These are phyloP conservation scores for Cataglyphis altisquamis DNA, from an alignment of 2,888 invertebrate species.

Conservation along the genomic window DNA sequence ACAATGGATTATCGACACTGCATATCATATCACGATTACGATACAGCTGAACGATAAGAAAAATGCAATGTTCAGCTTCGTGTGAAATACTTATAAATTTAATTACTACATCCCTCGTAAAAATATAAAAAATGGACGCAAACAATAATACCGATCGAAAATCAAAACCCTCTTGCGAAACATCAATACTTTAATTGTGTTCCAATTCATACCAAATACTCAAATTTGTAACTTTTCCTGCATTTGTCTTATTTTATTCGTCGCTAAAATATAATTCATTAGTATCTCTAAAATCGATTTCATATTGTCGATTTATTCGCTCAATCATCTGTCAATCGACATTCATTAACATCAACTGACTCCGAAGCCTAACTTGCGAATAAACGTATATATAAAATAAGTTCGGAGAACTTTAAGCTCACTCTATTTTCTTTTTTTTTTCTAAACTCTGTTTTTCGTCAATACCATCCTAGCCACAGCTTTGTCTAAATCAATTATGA, in stretches of 20 bases:
- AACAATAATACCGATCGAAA: conserved; percentile 22
- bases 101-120: conserved; percentile 22
- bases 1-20: conserved; percentile 49
- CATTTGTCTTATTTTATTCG: background rate
- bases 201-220: background rate
- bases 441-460: background rate
- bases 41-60: conserved; percentile 23
- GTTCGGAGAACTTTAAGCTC: background rate
- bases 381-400: conserved; percentile 18
- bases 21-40: conserved; percentile 25
- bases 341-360: background rate
- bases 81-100: conserved; percentile 19
- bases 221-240: background rate
- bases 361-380: background rate
- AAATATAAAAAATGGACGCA: conserved; percentile 39
- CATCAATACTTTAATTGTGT: background rate
- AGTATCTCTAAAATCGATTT: conserved; percentile 10
- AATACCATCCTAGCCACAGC: background rate
- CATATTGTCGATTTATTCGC: background rate
- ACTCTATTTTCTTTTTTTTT: background rate
- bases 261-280: conserved; percentile 17
- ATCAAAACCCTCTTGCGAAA: conserved; percentile 6
- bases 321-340: conserved; percentile 10
- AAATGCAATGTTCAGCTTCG: conserved; percentile 22
- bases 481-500: background rate